Base-by-base conservation (phyloP, 2,888 invertebrate genomes). In the Tuberolachnus salignus region DNA sequence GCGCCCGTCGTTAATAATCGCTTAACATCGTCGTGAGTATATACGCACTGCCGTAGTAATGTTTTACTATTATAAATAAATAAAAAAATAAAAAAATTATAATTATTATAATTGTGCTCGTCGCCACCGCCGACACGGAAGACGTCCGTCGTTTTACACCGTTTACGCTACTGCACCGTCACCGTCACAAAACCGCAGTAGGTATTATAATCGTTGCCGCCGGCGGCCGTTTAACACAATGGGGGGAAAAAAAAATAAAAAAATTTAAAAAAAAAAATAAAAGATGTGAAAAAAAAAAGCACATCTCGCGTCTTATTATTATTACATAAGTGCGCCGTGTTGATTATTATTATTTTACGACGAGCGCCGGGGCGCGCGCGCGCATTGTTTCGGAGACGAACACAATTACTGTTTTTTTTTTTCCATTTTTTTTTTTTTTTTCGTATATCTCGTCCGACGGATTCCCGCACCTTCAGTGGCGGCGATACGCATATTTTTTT, bases 351-450 rank as follows among this genome's bases (percentile, higher is more conserved):
- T 26, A 16, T n/a, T n/a, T n/a, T n/a, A n/a, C n/a, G n/a, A n/a
- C n/a, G n/a, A n/a, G n/a, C 14, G 53, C 34, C 34, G 13, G 14
- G 53, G 53, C 14, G 34, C 11, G 14, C 69, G 53, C 14, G 34
- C 11, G 53, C 69, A 69, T 69, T 69, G 69, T 69, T 69, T 69
- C 53, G 53, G 26, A 49, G 26, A 51, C 67, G 19, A 34, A 67
- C 67, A 67, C 51, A 67, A 67, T 67, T 51, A 64, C 46, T 46
- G 44, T 1, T 42, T n/a, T 34, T 34, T 34, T 6, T 34, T 34
- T 34, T 6, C 6, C 6, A 4, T 34, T 34, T 34, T 6, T 34
- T 34, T 6, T 34, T 34, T 34, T 34, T 34, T 34, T 34, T 34
- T 34, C 34, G 34, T 6, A n/a, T n/a, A n/a, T 3, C 34, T 34